Evolutionary conservation across 2,797 vertebrate species (phyloP).

Genomic region (Characodon lateralis): DNA sequence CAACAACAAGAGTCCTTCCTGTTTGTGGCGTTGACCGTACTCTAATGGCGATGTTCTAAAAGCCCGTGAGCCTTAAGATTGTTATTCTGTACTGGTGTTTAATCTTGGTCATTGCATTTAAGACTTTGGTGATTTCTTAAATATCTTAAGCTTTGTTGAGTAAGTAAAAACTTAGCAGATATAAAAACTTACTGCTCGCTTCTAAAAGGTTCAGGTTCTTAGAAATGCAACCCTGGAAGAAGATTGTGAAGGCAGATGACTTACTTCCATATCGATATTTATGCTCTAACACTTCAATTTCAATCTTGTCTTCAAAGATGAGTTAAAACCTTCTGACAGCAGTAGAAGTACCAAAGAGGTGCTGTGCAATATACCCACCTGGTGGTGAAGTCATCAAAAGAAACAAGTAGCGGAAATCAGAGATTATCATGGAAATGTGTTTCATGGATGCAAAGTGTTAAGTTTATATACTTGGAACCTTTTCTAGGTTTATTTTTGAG

Average conservation of each 20-base stretch:
- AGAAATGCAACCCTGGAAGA: not conserved
- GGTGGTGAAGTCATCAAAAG: constrained; percentile 8
- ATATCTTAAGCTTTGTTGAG: too few species aligned
- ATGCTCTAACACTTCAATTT: not conserved
- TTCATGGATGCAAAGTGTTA: not conserved
- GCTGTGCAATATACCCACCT: constrained; percentile 19
- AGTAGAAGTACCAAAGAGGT: not conserved
- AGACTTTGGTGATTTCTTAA: too few species aligned
- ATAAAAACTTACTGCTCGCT: not conserved
- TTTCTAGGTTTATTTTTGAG: not conserved
- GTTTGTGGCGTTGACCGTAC: too few species aligned
- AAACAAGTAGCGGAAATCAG: not conserved
- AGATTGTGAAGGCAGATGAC: not conserved
- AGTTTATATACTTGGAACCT: not conserved
- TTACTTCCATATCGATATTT: not conserved
- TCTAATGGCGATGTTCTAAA: too few species aligned
- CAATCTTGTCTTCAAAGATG: not conserved
- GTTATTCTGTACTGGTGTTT: too few species aligned
- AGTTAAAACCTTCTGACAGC: not conserved
- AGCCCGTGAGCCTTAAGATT: too few species aligned
- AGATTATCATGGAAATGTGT: not conserved
- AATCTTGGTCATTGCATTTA: too few species aligned
- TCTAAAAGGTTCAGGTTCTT: not conserved
- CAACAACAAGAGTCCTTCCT: too few species aligned
- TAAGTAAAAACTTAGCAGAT: not conserved